phyloP scores from a whole-genome alignment of 2,797 vertebrate species.

The Phoeniculus purpureus region DNA sequence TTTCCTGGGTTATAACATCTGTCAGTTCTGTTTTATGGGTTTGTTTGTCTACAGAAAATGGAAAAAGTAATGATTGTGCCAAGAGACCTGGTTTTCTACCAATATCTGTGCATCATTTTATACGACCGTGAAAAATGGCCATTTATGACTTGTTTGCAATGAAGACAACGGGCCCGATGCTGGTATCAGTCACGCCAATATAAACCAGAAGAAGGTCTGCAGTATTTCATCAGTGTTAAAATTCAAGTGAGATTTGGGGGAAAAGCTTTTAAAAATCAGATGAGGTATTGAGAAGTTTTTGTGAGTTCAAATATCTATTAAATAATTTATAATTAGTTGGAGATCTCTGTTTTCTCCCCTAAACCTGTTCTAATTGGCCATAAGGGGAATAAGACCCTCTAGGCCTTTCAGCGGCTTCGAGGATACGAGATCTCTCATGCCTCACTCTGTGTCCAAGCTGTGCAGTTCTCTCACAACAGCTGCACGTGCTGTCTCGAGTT shows the following conservation, averaged over 20 bases:
- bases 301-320: background rate
- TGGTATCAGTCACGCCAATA: background rate
- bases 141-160: conserved; percentile 34
- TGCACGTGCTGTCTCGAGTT: conserved; percentile 18
- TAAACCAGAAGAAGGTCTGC: background rate
- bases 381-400: background rate
- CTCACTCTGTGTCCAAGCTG: background rate
- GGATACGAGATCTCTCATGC: conserved; percentile 10
- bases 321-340: background rate
- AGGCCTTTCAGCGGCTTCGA: background rate
- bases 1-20: conserved; percentile 65
- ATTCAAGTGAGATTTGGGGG: background rate
- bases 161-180: background rate
- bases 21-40: conserved; percentile 61
- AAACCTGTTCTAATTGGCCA: background rate
- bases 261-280: background rate
- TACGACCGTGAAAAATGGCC: conserved; percentile 45
- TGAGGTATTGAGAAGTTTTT: background rate
- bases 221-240: background rate
- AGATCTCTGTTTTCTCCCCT: background rate
- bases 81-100: conserved; percentile 37
- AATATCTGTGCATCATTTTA: conserved; percentile 62
- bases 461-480: conserved; percentile 3
- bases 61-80: conserved; percentile 61
- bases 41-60: conserved; percentile 71